Evolutionary conservation across 1,140 invertebrate species (phyloP).

Genomic region (Aphaenogaster ashmeadi): DNA sequence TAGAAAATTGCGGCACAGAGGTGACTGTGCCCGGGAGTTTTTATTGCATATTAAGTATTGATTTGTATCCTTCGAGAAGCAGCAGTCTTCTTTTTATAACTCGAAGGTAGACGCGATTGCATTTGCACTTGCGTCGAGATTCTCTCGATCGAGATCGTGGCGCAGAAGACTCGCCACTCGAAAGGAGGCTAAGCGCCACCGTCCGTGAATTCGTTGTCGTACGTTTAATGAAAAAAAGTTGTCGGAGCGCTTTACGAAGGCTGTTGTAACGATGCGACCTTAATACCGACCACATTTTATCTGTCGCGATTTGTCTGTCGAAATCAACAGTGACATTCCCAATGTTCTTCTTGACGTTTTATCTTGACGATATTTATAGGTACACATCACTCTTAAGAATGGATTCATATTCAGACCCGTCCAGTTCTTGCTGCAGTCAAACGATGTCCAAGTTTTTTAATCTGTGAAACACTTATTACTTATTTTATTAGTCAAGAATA

Average conservation of each 20-base stretch:
- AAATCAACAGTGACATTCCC: slow-evolving; percentile 68
- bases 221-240: slow-evolving; percentile 67
- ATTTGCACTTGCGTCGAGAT: slow-evolving; percentile 12
- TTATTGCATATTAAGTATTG: neutral
- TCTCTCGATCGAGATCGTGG: slow-evolving; percentile 32
- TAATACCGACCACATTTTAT: slow-evolving; percentile 74
- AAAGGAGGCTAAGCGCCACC: slow-evolving; percentile 77
- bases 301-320: slow-evolving; percentile 64
- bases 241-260: slow-evolving; percentile 67
- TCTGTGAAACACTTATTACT: neutral
- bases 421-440: neutral
- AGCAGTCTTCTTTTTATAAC: slow-evolving; percentile 35
- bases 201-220: slow-evolving; percentile 72
- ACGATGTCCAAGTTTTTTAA: too few relatives aligned
- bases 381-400: slow-evolving; percentile 11
- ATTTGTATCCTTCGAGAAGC: slow-evolving; percentile 26
- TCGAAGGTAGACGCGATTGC: slow-evolving; percentile 17
- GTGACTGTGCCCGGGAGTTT: too few relatives aligned
- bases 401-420: neutral
- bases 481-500: neutral
- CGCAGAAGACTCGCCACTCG: slow-evolving; percentile 57
- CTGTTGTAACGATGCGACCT: slow-evolving; percentile 62
- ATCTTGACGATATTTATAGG: slow-evolving; percentile 49
- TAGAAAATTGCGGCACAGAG: too few relatives aligned
- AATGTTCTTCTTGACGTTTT: slow-evolving; percentile 61